Conservation (phyloP, 2,797 vertebrate species). For the Gobio occitaniae region DNA sequence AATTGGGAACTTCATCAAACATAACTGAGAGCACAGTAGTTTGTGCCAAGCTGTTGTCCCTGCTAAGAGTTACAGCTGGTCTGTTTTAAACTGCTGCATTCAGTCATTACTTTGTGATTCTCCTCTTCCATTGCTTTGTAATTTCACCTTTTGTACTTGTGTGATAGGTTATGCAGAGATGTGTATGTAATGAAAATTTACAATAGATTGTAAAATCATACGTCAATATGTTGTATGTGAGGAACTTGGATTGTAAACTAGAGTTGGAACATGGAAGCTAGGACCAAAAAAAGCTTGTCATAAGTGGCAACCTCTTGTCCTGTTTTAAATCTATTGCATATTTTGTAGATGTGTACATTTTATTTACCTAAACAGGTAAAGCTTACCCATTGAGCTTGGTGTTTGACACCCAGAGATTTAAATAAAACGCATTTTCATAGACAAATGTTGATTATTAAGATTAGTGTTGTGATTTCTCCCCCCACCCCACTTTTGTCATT, state of each 20-base stretch:
- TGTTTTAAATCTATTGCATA: slow-evolving; percentile 36
- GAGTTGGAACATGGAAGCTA: slow-evolving; percentile 38
- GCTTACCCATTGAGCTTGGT: slow-evolving; percentile 42
- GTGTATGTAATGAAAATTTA: slow-evolving; percentile 43
- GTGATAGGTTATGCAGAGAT: slow-evolving; percentile 34
- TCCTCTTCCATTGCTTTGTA: slow-evolving; percentile 54
- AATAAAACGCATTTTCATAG: slow-evolving; percentile 65
- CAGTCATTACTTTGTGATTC: slow-evolving; percentile 39
- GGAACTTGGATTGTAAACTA: slow-evolving; percentile 54
- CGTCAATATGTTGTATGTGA: slow-evolving; percentile 44
- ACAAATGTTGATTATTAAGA: slow-evolving; percentile 54
- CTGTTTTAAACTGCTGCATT: slow-evolving; percentile 43
- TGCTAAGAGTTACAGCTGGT: slow-evolving; percentile 41
- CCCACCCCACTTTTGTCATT: slow-evolving; percentile 32
- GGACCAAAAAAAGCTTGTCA: slow-evolving; percentile 53
- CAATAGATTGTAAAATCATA: slow-evolving; percentile 47
- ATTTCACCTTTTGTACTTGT: slow-evolving; percentile 45
- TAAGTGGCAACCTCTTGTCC: slow-evolving; percentile 36
- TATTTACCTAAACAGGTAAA: slow-evolving; percentile 55
- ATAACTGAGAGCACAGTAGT: background rate
- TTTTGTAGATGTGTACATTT: slow-evolving; percentile 52
- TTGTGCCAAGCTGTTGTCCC: background rate
- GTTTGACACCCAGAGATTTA: slow-evolving; percentile 51
- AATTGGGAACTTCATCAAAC: background rate
- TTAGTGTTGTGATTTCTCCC: slow-evolving; percentile 56